Percentiles rank a stretch among this genome's conserved stretches.
phyloP scores from a whole-genome alignment of 1,140 invertebrate species.

The Cydia splendana region DNA sequence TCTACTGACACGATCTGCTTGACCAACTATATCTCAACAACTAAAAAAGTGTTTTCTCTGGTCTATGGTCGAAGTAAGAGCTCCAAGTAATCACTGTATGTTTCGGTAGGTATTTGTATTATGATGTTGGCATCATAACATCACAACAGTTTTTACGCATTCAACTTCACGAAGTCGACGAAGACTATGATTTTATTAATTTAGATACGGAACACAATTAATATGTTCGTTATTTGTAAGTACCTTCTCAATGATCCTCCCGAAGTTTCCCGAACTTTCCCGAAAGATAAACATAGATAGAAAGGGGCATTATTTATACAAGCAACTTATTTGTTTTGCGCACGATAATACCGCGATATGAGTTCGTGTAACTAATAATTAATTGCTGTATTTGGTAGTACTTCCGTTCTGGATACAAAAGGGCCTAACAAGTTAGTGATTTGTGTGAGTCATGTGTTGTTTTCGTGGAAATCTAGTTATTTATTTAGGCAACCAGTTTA shows the following conservation, averaged over 20 bases:
- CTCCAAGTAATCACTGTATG: too few relatives aligned
- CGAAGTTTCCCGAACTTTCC: neutral
- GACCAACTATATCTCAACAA: too few relatives aligned
- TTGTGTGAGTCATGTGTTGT: neutral
- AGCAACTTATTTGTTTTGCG: constrained; percentile 61
- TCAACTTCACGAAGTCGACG: too few relatives aligned
- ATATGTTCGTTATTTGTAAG: neutral
- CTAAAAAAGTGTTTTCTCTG: too few relatives aligned
- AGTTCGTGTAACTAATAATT: constrained; percentile 59
- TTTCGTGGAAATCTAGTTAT: constrained; percentile 24
- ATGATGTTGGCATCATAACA: too few relatives aligned
- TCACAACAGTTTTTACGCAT: too few relatives aligned
- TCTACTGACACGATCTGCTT: too few relatives aligned
- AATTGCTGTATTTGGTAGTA: constrained; percentile 39
- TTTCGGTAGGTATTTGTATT: too few relatives aligned
- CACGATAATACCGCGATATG: constrained; percentile 49
- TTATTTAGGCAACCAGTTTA: constrained; percentile 30
- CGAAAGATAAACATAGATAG: constrained; percentile 1
- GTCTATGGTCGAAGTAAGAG: too few relatives aligned
- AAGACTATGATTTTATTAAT: too few relatives aligned
- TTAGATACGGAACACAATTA: neutral
- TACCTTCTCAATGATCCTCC: neutral
- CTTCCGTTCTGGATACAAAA: neutral
- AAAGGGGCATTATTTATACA: constrained; percentile 49
- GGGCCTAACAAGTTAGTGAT: neutral